These are phyloP conservation scores for Mythimna pallens DNA, from an alignment of 2,888 invertebrate genomes.

Conservation along the genomic window DNA sequence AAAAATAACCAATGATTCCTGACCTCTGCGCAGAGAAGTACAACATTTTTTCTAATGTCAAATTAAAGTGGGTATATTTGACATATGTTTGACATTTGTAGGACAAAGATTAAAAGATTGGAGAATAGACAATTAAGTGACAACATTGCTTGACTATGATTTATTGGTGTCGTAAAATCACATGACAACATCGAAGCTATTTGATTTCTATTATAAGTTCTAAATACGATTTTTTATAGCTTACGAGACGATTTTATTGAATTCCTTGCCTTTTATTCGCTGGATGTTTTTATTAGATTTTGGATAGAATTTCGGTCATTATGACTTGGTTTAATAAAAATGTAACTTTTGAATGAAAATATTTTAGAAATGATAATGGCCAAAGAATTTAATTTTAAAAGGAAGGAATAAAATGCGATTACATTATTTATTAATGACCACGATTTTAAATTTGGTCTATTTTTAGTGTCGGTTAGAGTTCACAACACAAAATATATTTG, in stretches of 20 bases:
- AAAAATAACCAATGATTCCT: constrained; percentile 59
- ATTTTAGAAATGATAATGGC: not conserved
- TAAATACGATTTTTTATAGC: constrained; percentile 31
- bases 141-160: constrained; percentile 49
- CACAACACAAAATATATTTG: no score
- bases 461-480: not conserved
- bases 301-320: constrained; percentile 12
- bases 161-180: constrained; percentile 46
- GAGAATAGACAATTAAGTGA: constrained; percentile 41
- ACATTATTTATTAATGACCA: not conserved
- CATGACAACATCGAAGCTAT: constrained; percentile 4
- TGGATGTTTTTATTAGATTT: not conserved
- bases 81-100: constrained; percentile 41
- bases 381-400: not conserved
- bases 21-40: constrained; percentile 46
- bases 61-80: constrained; percentile 25
- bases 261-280: constrained; percentile 11
- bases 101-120: constrained; percentile 56
- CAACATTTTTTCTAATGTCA: constrained; percentile 18
- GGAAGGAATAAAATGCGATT: not conserved
- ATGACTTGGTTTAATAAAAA: constrained; percentile 7
- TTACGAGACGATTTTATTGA: constrained; percentile 24
- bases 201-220: constrained; percentile 34
- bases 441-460: not conserved
- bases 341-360: not conserved